Evolutionary conservation across 2,113 vertebrate species (phyloP), one percentile per base, ranked within the genome.

Genomic region (Phodopus roborovskii): DNA sequence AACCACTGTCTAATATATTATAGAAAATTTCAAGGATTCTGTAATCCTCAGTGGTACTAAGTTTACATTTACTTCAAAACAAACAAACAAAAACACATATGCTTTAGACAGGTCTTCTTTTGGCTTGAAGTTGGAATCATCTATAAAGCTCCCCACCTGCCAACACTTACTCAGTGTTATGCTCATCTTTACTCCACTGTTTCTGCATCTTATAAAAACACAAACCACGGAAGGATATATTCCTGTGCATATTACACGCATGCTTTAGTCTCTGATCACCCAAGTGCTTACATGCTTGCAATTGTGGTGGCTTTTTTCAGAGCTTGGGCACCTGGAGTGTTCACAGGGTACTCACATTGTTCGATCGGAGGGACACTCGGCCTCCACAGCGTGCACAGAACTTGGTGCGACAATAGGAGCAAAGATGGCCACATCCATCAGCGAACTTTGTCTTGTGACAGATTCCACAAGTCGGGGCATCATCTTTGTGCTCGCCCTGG

Each of bases 371-470:
- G 92, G 99, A 99, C 98, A 99, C 99, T 45, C 99, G 99, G 48
- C 99, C 99, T 92, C 99, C 99, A 11, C 99, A 99, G 93, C 99
- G 99, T 71, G 99, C 99, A 83, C 99, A 99, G 98, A 99, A 99
- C 98, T 99, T 99, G 98, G 99, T 99, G 98, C 99, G 99, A 98
- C 99, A 99, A 98, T 99, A 99, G 97, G 99, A 99, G 98, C 99
- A 99, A 90, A 99, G 99, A 98, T 99, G 99, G 88, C 99, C 99
- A 42, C 99, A 99, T 88, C 99, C 99, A 58, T 99, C 99, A 0
- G 99, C 99, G 96, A 99, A 99, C 99, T 99, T 99, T 77, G 99
- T 99, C 98, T 99, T 99, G 95, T 98, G 99, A 98, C 99, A 99
- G 98, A 99, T 99, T 48, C 99, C 99, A 77, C 99, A 99, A 39